Evolutionary conservation across 2,888 invertebrate genomes (phyloP).

Genomic region (Mesorhabditis sp.): DNA sequence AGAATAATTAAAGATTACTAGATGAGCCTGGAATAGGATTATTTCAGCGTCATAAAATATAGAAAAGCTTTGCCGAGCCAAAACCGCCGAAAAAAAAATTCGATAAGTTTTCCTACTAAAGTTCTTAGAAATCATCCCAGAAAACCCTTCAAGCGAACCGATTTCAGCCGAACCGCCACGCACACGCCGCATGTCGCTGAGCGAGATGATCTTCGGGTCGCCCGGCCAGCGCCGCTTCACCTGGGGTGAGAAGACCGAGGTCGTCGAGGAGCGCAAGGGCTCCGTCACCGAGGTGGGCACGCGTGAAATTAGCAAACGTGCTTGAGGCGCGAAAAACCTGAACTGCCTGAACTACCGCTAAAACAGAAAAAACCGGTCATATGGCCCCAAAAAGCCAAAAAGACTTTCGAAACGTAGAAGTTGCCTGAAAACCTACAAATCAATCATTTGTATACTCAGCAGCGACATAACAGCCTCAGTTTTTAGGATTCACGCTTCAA

Average conservation of each 20-base stretch:
- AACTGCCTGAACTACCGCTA: not conserved
- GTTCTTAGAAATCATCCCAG: no score
- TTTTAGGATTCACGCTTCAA: constrained; percentile 40
- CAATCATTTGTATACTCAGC: constrained; percentile 8
- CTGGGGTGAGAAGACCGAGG: constrained; percentile 26
- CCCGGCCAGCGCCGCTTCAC: constrained; percentile 30
- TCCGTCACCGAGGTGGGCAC: constrained; percentile 31
- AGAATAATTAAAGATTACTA: no score
- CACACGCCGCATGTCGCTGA: constrained; percentile 31
- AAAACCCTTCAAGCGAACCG: not conserved
- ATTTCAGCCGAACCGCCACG: constrained; percentile 23
- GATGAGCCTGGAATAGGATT: no score
- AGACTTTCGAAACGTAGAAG: constrained; percentile 16
- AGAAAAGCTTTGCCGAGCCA: no score
- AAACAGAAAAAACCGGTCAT: constrained; percentile 1
- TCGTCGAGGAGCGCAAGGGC: constrained; percentile 23
- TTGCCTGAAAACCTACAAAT: not conserved
- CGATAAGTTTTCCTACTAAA: not conserved
- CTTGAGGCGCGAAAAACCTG: not conserved
- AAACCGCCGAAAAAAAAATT: not conserved
- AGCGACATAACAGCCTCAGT: not conserved
- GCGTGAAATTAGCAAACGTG: not conserved
- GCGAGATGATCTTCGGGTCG: constrained; percentile 35
- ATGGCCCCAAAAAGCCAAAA: constrained; percentile 8
- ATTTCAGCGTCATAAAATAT: no score